phyloP scores from a whole-genome alignment of 2,113 vertebrate genomes.

The Excalfactoria chinensis region DNA sequence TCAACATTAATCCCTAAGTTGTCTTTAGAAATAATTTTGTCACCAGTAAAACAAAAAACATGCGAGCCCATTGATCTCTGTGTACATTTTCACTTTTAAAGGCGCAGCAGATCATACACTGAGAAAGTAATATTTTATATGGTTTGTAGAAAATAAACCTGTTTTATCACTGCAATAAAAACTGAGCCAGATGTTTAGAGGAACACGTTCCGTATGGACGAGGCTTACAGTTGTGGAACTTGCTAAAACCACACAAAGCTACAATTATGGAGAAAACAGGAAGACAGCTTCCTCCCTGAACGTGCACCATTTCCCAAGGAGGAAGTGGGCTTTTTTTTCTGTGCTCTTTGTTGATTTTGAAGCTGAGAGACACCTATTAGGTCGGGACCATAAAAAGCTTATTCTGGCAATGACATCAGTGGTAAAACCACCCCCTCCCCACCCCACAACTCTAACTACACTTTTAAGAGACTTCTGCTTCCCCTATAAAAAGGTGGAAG shows the following conservation, averaged over 20 bases:
- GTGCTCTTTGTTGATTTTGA: slow-evolving; percentile 82
- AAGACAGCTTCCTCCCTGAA: slow-evolving; percentile 90
- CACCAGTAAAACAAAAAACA: not conserved
- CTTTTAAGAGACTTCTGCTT: slow-evolving; percentile 61
- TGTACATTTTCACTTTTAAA: slow-evolving; percentile 36
- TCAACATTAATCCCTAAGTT: slow-evolving; percentile 22
- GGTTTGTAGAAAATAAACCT: slow-evolving; percentile 70
- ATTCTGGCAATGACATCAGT: slow-evolving; percentile 56
- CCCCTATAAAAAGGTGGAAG: slow-evolving; percentile 42
- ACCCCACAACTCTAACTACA: slow-evolving; percentile 20
- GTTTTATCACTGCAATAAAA: slow-evolving; percentile 66
- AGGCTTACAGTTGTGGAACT: slow-evolving; percentile 68
- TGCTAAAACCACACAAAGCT: slow-evolving; percentile 79
- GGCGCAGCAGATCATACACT: slow-evolving; percentile 14
- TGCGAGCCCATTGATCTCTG: not conserved
- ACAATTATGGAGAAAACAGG: slow-evolving; percentile 92
- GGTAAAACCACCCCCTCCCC: slow-evolving; percentile 25
- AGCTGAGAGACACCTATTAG: slow-evolving; percentile 78
- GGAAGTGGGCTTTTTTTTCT: slow-evolving; percentile 80
- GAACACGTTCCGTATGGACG: slow-evolving; percentile 81
- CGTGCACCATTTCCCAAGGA: slow-evolving; percentile 89
- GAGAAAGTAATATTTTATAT: slow-evolving; percentile 57
- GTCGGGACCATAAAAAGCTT: slow-evolving; percentile 80
- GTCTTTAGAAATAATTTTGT: slow-evolving; percentile 40
- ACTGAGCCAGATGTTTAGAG: slow-evolving; percentile 84